phyloP scores from a whole-genome alignment of 1,140 invertebrate species.

The Ephestia elutella region DNA sequence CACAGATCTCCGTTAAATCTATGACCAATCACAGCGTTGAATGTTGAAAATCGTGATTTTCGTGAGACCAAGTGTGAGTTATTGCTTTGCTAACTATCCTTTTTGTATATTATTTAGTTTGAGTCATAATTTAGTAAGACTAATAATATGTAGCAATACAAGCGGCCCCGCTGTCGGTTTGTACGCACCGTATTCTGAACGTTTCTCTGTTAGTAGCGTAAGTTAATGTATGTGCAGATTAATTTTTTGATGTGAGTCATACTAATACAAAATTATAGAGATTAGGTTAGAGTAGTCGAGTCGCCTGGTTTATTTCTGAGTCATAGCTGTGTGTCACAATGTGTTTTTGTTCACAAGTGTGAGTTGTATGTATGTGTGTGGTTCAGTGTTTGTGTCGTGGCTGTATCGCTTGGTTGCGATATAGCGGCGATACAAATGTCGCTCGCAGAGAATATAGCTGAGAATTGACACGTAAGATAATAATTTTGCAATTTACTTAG shows the following conservation, averaged over 20 bases:
- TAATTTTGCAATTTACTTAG: too few species aligned
- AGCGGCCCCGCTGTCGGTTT: not conserved
- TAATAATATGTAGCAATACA: not conserved
- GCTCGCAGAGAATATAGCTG: not conserved
- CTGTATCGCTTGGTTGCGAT: not conserved
- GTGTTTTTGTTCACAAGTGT: slow-evolving; percentile 7
- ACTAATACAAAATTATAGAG: slow-evolving; percentile 29
- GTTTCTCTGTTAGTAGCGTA: slow-evolving; percentile 25
- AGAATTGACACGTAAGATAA: not conserved
- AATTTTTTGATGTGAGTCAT: slow-evolving; percentile 31
- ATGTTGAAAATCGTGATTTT: too few species aligned
- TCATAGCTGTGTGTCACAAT: slow-evolving; percentile 19
- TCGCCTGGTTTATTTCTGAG: slow-evolving; percentile 12
- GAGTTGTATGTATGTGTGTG: slow-evolving; percentile 10
- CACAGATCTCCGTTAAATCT: too few species aligned
- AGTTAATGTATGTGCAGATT: slow-evolving; percentile 28
- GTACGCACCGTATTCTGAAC: slow-evolving; percentile 7
- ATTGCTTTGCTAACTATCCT: too few species aligned
- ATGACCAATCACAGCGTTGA: too few species aligned
- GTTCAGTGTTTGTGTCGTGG: not conserved
- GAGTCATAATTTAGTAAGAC: too few species aligned
- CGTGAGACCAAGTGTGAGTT: too few species aligned
- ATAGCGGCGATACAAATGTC: not conserved
- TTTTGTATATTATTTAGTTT: too few species aligned
- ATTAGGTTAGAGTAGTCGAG: slow-evolving; percentile 17